phyloP scores from a whole-genome alignment of 2,888 invertebrate genomes.

The Orchesellides sinensis region DNA sequence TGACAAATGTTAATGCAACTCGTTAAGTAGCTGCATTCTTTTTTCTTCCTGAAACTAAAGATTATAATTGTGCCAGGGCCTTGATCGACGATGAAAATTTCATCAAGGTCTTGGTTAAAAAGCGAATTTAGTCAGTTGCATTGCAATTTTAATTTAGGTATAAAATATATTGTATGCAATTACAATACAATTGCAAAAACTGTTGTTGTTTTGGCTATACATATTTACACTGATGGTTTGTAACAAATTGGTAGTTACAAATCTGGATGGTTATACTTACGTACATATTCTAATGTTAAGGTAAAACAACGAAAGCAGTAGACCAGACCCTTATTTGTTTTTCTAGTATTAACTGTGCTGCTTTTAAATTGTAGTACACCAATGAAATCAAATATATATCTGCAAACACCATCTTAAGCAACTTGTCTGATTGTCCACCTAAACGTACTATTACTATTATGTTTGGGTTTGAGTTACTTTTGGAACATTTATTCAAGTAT shows the following conservation, averaged over 20 bases:
- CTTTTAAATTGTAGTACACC: not conserved
- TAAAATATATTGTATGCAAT: not conserved
- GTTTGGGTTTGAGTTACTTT: too few relatives aligned
- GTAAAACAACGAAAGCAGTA: too few relatives aligned
- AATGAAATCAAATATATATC: not conserved
- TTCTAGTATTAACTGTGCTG: too few relatives aligned
- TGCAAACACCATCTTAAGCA: not conserved
- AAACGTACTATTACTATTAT: too few relatives aligned
- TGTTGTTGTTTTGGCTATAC: conserved; percentile 47
- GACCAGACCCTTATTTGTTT: too few relatives aligned
- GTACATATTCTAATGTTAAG: not conserved
- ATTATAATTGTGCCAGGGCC: conserved; percentile 42
- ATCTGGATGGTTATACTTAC: too few relatives aligned
- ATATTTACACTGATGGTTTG: conserved; percentile 16
- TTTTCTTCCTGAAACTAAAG: conserved; percentile 11
- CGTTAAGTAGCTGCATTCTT: conserved; percentile 11
- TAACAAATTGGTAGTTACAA: too few relatives aligned
- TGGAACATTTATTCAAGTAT: conserved; percentile 2
- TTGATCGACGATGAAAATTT: conserved; percentile 11
- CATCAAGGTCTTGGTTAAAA: conserved; percentile 28
- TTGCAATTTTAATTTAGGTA: conserved; percentile 55
- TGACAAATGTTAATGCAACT: not conserved
- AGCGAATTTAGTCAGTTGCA: conserved; percentile 59
- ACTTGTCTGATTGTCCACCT: too few relatives aligned
- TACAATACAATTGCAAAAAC: conserved; percentile 6